phyloP scores from a whole-genome alignment of 2,888 invertebrate species.

The Drosophila paramelanica region DNA sequence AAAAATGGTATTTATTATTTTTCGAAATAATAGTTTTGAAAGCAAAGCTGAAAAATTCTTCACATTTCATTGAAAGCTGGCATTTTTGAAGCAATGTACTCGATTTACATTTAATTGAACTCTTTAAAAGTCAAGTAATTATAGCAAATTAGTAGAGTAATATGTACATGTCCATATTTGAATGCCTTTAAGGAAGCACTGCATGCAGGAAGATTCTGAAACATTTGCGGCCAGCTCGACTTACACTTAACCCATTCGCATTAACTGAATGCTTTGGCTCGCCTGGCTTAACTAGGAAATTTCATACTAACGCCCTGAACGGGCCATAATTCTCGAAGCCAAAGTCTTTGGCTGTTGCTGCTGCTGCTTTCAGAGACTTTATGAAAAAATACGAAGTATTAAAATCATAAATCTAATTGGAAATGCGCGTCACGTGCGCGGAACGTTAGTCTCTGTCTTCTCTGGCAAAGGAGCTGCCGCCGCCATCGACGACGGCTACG shows the following conservation, averaged over 20 bases:
- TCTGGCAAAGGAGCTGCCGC: constrained; percentile 34
- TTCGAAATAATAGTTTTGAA: too few relatives aligned
- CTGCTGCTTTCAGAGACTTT: constrained; percentile 53
- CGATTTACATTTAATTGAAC: constrained; percentile 3
- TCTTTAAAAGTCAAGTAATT: constrained; percentile 16
- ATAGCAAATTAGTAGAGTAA: constrained; percentile 31
- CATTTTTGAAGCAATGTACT: too few relatives aligned
- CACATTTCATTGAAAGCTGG: neutral
- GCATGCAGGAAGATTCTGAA: constrained; percentile 8
- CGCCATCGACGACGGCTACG: constrained; percentile 34
- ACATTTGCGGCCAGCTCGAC: constrained; percentile 5
- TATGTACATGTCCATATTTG: constrained; percentile 17
- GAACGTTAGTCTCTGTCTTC: constrained; percentile 78
- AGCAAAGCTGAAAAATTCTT: too few relatives aligned
- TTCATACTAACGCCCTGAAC: constrained; percentile 49
- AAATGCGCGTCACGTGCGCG: constrained; percentile 82
- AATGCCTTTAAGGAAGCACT: neutral
- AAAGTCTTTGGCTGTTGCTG: constrained; percentile 21
- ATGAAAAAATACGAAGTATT: constrained; percentile 83
- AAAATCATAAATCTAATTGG: constrained; percentile 82
- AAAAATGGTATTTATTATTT: too few relatives aligned
- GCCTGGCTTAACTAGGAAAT: constrained; percentile 52
- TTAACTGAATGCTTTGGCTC: constrained; percentile 54
- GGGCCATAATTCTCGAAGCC: constrained; percentile 62
- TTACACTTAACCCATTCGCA: constrained; percentile 52